Conservation (phyloP, 2,113 vertebrate species). For the Callospermophilus lateralis region DNA sequence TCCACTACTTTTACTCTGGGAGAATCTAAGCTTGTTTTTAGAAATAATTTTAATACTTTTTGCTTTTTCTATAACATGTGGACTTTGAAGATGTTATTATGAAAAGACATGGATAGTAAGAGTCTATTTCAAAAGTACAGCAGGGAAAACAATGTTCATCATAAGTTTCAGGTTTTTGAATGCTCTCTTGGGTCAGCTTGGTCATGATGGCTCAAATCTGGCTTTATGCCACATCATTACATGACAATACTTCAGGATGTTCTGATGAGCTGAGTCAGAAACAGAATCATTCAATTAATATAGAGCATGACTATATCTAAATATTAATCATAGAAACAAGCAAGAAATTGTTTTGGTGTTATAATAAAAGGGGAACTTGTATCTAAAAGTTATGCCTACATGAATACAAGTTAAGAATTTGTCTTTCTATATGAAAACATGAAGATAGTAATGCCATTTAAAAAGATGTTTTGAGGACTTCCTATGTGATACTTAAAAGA, state of each 20-base stretch:
- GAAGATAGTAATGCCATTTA: neutral
- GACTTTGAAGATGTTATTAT: neutral
- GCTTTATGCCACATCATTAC: neutral
- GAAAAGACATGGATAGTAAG: neutral
- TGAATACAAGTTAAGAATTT: neutral
- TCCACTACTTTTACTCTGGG: neutral
- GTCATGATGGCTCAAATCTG: neutral
- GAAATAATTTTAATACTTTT: neutral
- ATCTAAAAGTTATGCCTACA: neutral
- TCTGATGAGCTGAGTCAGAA: neutral
- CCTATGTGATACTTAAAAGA: neutral
- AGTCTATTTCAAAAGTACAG: neutral
- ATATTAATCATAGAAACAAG: neutral
- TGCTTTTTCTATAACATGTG: neutral
- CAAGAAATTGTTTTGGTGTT: too few relatives aligned
- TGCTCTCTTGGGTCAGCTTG: neutral
- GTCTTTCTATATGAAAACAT: neutral
- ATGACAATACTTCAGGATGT: neutral
- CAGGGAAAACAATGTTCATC: neutral
- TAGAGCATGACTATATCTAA: neutral
- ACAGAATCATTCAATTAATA: neutral
- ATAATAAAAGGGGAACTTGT: neutral
- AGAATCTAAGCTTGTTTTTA: neutral
- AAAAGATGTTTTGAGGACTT: neutral
- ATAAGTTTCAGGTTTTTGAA: neutral